Conservation (phyloP, 1,140 invertebrate species). For the Pollicipes pollicipes region DNA sequence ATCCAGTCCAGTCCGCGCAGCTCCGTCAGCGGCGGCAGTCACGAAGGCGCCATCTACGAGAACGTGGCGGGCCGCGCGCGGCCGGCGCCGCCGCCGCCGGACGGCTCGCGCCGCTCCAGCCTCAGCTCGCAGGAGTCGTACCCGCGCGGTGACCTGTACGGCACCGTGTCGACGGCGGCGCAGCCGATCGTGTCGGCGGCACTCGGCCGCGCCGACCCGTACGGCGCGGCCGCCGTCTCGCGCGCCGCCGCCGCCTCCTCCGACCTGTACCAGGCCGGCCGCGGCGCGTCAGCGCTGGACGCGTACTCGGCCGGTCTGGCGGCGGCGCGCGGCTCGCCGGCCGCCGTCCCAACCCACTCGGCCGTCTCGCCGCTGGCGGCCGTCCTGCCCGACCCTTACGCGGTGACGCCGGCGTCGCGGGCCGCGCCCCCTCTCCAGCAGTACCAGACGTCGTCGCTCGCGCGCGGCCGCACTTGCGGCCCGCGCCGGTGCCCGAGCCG, state of each 20-base stretch:
- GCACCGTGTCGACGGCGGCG: background rate
- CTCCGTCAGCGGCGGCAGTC: constrained; percentile 39
- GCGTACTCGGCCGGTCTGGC: background rate
- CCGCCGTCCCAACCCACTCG: background rate
- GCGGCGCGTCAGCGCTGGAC: background rate
- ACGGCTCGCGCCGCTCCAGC: background rate
- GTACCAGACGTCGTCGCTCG: background rate
- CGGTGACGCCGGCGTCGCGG: background rate
- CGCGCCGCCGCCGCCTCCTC: no score
- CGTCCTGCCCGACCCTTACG: background rate
- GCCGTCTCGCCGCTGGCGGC: background rate
- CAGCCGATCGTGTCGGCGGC: no score
- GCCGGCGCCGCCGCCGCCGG: background rate
- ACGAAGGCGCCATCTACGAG: constrained; percentile 22
- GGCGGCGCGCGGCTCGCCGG: no score
- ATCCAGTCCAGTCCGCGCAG: constrained; percentile 35
- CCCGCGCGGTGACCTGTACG: background rate
- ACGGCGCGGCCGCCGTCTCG: background rate
- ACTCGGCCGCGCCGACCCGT: background rate
- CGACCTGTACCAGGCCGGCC: background rate
- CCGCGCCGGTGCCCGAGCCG: background rate
- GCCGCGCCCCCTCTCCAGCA: background rate
- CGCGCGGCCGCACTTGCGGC: no score
- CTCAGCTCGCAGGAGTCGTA: constrained; percentile 1
- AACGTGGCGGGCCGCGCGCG: background rate